phyloP scores from a whole-genome alignment of 2,797 vertebrate species.

The Huso huso region DNA sequence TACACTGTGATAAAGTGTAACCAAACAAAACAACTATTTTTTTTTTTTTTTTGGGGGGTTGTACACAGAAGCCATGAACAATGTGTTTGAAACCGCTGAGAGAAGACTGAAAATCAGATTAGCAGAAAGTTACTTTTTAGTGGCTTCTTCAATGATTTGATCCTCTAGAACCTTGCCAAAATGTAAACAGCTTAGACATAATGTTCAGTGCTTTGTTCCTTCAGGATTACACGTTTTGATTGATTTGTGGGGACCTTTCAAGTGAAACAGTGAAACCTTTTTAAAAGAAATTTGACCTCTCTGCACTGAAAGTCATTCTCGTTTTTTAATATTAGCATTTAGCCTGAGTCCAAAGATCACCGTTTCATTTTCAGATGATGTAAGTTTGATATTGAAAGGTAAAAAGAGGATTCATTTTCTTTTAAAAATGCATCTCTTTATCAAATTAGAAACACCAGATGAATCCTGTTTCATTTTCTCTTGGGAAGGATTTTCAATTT shows the following conservation, averaged over 20 bases:
- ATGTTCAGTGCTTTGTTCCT: not conserved
- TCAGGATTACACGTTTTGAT: not conserved
- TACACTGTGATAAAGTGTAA: no score
- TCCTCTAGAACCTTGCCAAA: not conserved
- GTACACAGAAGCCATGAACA: not conserved
- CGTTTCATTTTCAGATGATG: conserved; percentile 4
- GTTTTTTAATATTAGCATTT: not conserved
- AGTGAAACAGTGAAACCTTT: not conserved
- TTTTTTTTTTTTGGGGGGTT: no score
- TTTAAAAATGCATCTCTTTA: not conserved
- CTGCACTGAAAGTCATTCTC: not conserved
- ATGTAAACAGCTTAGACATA: not conserved
- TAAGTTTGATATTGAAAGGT: not conserved
- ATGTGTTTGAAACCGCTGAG: not conserved
- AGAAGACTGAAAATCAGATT: not conserved
- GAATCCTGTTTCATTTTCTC: not conserved
- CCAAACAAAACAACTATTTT: no score
- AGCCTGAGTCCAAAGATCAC: not conserved
- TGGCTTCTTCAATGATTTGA: conserved; percentile 2
- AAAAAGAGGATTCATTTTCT: not conserved
- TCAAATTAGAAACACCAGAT: not conserved
- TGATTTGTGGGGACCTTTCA: not conserved
- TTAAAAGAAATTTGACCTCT: not conserved
- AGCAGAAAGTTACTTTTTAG: conserved; percentile 1
- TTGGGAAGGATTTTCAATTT: not conserved